These are phyloP conservation scores for Meloidogyne hapla DNA, from an alignment of 1,140 invertebrate genomes.

Conservation along the genomic window DNA sequence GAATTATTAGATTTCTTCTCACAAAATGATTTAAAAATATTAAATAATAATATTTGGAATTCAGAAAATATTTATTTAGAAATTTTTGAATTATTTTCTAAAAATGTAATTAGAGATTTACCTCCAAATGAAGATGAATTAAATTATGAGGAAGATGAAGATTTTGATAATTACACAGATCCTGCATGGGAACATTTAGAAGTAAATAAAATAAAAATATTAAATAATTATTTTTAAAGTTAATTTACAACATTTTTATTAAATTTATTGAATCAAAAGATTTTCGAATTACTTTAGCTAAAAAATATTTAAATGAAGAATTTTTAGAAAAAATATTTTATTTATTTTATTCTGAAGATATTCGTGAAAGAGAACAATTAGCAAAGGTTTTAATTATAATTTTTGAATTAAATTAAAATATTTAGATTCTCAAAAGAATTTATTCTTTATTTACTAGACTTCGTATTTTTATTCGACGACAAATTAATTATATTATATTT, in stretches of 20 bases:
- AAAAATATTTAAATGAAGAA: not conserved
- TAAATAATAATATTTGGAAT: not conserved
- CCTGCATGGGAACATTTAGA: not conserved
- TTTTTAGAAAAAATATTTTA: slow-evolving; percentile 7
- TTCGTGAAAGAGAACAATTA: slow-evolving; percentile 5
- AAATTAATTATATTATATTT: not conserved
- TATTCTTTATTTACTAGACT: slow-evolving; percentile 18
- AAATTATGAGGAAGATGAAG: not conserved
- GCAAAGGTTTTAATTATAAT: not conserved
- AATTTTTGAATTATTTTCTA: not conserved
- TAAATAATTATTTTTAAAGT: slow-evolving; percentile 15
- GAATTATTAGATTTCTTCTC: not conserved
- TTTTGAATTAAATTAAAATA: not conserved
- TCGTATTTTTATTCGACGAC: slow-evolving; percentile 10
- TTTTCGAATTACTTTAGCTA: slow-evolving; percentile 9
- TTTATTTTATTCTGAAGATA: not conserved
- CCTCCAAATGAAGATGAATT: not conserved
- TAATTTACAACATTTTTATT: slow-evolving; percentile 14
- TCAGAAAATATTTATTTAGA: not conserved
- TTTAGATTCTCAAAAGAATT: slow-evolving; percentile 12
- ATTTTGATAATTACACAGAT: not conserved
- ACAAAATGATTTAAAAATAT: not conserved
- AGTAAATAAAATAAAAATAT: not conserved
- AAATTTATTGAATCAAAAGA: slow-evolving; percentile 9
- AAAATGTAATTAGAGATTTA: not conserved